phyloP scores from a whole-genome alignment of 2,797 vertebrate species.

The Parauchenoglanis punctatus region DNA sequence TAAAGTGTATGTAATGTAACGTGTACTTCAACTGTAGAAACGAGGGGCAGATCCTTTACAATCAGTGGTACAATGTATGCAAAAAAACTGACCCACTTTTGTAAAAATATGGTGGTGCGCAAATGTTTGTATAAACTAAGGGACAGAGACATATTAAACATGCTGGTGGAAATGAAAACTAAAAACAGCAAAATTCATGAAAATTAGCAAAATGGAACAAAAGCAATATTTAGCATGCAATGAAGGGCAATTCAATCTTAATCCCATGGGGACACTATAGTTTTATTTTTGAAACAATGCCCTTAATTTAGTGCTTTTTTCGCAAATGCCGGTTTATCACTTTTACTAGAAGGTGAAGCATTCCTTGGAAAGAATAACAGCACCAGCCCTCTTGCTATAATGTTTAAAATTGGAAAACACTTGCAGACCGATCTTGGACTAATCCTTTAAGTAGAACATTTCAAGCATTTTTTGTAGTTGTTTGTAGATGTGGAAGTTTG shows the following conservation, averaged over 20 bases:
- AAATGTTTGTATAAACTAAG: slow-evolving; percentile 18
- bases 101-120: not conserved
- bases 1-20: too few relatives aligned
- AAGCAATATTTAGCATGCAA: not conserved
- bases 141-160: slow-evolving; percentile 7
- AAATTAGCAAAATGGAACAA: not conserved
- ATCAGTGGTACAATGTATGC: not conserved
- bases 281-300: not conserved
- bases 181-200: not conserved
- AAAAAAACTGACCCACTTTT: not conserved
- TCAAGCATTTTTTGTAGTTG: not conserved
- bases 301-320: not conserved
- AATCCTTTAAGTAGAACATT: not conserved
- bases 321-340: not conserved
- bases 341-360: not conserved
- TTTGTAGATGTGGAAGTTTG: not conserved
- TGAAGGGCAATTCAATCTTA: not conserved
- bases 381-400: not conserved
- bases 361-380: not conserved
- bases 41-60: not conserved
- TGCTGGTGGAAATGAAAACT: not conserved
- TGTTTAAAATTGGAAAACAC: not conserved
- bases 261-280: not conserved
- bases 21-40: too few relatives aligned
- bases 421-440: not conserved